A percentile compares a stretch with the other conserved stretches of the same genome.
Evolutionary conservation across 2,888 invertebrate species (phyloP).

Genomic region (Anorthoa munda): DNA sequence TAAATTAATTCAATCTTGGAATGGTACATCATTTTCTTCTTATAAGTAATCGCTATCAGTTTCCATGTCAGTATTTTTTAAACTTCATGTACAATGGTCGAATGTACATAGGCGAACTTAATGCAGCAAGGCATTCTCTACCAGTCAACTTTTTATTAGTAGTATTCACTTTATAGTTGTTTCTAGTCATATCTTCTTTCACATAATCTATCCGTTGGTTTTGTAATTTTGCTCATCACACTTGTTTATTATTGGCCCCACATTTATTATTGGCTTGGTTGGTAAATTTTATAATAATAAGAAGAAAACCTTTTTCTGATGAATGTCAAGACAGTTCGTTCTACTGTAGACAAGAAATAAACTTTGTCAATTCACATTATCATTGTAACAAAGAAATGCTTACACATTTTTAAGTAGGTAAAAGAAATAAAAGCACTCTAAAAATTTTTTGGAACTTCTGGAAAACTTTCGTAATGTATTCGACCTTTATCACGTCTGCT

Average conservation of each 20-base stretch:
- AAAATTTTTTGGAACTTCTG: slow-evolving; percentile 26
- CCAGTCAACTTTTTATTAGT: too few species aligned
- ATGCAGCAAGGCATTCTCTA: too few species aligned
- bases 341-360: not conserved
- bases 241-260: too few species aligned
- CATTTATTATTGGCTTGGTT: not conserved
- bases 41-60: not conserved
- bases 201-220: not conserved
- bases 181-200: not conserved
- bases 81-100: too few species aligned
- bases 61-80: accelerated
- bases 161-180: not conserved
- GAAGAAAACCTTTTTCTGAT: not conserved
- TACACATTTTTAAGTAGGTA: slow-evolving; percentile 11
- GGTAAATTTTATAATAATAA: not conserved
- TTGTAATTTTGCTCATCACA: too few species aligned
- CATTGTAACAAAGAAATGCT: slow-evolving; percentile 2
- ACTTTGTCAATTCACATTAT: slow-evolving; percentile 9
- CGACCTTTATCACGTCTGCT: slow-evolving; percentile 32
- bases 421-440: slow-evolving; percentile 29
- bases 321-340: not conserved
- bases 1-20: not conserved
- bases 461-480: slow-evolving; percentile 3
- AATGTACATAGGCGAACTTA: too few species aligned
- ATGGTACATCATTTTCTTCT: not conserved